Percentiles rank a stretch among this genome's conserved stretches.
These are phyloP conservation scores for Hydraecia micacea DNA, from an alignment of 2,888 invertebrate genomes.

Conservation along the genomic window DNA sequence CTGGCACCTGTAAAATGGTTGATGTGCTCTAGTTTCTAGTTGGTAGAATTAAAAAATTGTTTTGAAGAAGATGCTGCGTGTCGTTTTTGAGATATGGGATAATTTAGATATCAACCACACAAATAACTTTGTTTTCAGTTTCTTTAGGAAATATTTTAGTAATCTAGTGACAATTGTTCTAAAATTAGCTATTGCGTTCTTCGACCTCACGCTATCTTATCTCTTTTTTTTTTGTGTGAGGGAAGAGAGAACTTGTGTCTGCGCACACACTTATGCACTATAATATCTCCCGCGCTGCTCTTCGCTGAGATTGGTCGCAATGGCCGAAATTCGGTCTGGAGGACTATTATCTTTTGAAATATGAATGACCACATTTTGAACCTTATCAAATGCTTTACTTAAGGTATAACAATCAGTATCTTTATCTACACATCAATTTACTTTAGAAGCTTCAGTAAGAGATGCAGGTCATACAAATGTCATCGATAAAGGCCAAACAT, in stretches of 20 bases:
- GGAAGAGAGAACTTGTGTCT: neutral
- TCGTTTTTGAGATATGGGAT: neutral
- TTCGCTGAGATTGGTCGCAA: neutral
- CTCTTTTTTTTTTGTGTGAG: neutral
- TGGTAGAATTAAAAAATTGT: neutral
- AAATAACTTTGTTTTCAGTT: neutral
- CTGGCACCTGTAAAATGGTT: neutral
- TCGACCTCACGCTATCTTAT: neutral
- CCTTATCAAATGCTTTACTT: neutral
- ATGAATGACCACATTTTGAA: neutral
- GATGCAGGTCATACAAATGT: neutral
- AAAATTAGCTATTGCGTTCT: neutral
- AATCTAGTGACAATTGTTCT: neutral
- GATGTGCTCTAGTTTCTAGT: neutral
- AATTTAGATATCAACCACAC: neutral
- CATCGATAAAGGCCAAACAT: neutral
- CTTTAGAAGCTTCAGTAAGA: neutral
- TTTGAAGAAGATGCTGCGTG: neutral
- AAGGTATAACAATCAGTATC: neutral
- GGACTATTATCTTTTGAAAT: neutral
- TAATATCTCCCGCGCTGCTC: neutral
- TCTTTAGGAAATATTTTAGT: neutral
- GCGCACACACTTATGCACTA: neutral
- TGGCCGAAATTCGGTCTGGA: no score
- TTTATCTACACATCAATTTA: neutral